Conservation (phyloP, 2,888 invertebrate genomes). For the Atrina japonica region DNA sequence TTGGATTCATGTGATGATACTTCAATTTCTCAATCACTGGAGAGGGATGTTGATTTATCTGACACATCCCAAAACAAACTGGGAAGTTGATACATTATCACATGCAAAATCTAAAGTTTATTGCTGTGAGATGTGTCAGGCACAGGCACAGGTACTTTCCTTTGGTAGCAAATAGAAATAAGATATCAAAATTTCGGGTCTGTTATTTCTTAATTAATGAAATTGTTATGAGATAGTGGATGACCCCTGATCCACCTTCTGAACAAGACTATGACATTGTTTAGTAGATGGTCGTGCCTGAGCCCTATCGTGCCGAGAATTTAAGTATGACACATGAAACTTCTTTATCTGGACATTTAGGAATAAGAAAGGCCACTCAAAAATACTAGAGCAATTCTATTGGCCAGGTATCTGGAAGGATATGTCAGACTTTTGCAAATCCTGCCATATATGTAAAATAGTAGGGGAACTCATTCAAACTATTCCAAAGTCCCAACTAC, state of each 20-base stretch:
- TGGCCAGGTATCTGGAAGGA: constrained; percentile 41
- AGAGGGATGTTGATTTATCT: background rate
- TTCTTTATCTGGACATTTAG: constrained; percentile 47
- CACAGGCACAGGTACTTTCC: constrained; percentile 45
- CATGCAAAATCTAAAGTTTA: constrained; percentile 38
- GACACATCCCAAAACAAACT: background rate
- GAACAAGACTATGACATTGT: constrained; percentile 43
- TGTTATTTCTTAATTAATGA: constrained; percentile 38
- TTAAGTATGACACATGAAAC: constrained; percentile 44
- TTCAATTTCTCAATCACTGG: too few relatives aligned
- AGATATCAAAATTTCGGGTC: constrained; percentile 32
- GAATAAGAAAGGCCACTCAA: constrained; percentile 45
- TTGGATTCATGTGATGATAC: too few relatives aligned
- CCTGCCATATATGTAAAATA: constrained; percentile 46
- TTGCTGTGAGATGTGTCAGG: too few relatives aligned
- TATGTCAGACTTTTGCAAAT: too few relatives aligned
- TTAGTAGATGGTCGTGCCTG: constrained; percentile 45
- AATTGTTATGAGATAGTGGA: constrained; percentile 48
- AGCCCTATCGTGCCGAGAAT: constrained; percentile 31
- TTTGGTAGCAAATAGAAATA: constrained; percentile 29
- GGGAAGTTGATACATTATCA: too few relatives aligned
- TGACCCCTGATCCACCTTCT: constrained; percentile 40
- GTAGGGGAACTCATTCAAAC: constrained; percentile 45
- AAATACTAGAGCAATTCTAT: constrained; percentile 41
- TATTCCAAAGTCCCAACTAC: constrained; percentile 34